Conservation (phyloP, 2,888 invertebrate species). For the Rosalia funebris region DNA sequence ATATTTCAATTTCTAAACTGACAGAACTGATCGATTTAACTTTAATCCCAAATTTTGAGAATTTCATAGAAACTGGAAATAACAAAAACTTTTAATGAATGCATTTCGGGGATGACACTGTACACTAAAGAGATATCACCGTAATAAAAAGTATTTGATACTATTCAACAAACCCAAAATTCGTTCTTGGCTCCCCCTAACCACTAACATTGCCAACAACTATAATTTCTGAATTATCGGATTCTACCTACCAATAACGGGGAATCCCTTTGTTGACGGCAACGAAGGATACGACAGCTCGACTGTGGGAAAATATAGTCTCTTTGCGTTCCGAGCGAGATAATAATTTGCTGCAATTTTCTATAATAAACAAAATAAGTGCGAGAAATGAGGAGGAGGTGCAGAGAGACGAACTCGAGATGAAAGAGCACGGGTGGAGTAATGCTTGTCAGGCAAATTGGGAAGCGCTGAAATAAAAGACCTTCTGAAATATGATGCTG, state of each 20-base stretch:
- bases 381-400: conserved; percentile 43
- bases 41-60: too few relatives aligned
- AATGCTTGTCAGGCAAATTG: conserved; percentile 55
- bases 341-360: conserved; percentile 51
- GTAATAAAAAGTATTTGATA: too few relatives aligned
- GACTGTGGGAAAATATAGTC: conserved; percentile 20
- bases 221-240: background rate
- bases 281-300: conserved; percentile 9
- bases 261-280: background rate
- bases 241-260: background rate
- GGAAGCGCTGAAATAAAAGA: conserved; percentile 46
- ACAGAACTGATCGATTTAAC: too few relatives aligned
- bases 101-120: too few relatives aligned
- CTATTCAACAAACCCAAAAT: too few relatives aligned
- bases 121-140: too few relatives aligned
- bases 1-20: too few relatives aligned
- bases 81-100: too few relatives aligned
- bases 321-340: conserved; percentile 30
- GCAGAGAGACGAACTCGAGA: conserved; percentile 37
- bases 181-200: too few relatives aligned
- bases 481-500: conserved; percentile 31
- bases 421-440: conserved; percentile 52
- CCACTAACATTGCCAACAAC: background rate
- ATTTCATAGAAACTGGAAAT: too few relatives aligned
- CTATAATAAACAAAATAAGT: conserved; percentile 52